Evolutionary conservation across 2,113 vertebrate genomes (phyloP).

Genomic region (Cololabis saira): DNA sequence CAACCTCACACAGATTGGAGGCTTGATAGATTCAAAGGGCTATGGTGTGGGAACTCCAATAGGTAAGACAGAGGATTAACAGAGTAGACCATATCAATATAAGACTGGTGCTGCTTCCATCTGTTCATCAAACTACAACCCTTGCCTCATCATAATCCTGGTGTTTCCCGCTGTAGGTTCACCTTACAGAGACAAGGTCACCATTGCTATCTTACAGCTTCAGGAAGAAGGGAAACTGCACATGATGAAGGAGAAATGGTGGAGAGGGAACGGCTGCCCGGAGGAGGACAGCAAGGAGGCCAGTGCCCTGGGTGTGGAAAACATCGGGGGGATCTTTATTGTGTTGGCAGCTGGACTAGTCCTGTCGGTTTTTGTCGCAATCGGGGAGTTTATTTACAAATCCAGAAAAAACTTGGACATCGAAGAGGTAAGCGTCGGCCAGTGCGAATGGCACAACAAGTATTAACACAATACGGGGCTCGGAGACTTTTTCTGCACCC

Average conservation of each 20-base stretch:
- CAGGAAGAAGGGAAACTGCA: constrained; percentile 97
- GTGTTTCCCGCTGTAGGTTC: constrained; percentile 81
- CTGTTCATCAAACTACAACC: background rate
- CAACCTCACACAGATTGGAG: constrained; percentile 98
- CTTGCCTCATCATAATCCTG: background rate
- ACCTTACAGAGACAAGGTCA: constrained; percentile 96
- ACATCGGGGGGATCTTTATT: constrained; percentile 98
- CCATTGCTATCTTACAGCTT: constrained; percentile 96
- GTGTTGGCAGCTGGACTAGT: constrained; percentile 96
- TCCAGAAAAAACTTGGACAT: constrained; percentile 91
- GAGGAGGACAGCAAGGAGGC: constrained; percentile 97
- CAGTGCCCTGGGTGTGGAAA: constrained; percentile 95
- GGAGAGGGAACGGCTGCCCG: constrained; percentile 94
- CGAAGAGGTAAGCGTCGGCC: constrained; percentile 91
- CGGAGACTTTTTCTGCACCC: constrained; percentile 35
- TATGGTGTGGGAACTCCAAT: constrained; percentile 98
- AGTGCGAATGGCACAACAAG: constrained; percentile 84
- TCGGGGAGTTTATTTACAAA: constrained; percentile 97
- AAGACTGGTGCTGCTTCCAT: background rate
- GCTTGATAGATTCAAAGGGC: constrained; percentile 97
- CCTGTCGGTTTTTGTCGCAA: constrained; percentile 97
- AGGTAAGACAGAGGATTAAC: constrained; percentile 82
- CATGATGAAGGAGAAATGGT: constrained; percentile 99
- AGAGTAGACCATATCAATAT: background rate
- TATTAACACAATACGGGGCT: constrained; percentile 56